Percentiles rank a stretch among this genome's conserved stretches.
Evolutionary conservation across 2,888 invertebrate species (phyloP).

Genomic region (Thera obeliscata): DNA sequence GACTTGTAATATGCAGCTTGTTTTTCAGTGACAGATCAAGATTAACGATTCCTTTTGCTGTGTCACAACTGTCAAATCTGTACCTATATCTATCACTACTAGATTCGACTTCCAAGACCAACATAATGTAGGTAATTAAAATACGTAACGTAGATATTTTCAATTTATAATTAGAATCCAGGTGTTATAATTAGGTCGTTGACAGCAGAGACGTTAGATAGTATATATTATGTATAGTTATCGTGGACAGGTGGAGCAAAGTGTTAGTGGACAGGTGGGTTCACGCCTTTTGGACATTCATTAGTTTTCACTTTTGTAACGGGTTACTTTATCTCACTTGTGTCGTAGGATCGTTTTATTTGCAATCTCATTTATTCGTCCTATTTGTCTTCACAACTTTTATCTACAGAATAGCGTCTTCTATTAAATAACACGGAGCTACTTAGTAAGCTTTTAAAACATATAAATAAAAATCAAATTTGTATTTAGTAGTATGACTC

Average conservation of each 20-base stretch:
- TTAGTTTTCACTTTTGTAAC: constrained; percentile 62
- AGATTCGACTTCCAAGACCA: not conserved
- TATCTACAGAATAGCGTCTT: not conserved
- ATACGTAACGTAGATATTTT: not conserved
- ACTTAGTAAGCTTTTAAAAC: not conserved
- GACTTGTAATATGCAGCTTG: too few species aligned
- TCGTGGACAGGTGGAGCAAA: constrained; percentile 43
- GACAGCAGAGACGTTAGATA: constrained; percentile 47
- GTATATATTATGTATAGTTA: constrained; percentile 13
- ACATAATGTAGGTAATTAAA: too few species aligned
- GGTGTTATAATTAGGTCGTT: constrained; percentile 59
- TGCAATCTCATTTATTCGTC: not conserved
- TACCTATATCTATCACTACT: not conserved
- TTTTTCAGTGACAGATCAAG: not conserved
- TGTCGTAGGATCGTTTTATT: constrained; percentile 3
- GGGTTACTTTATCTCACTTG: constrained; percentile 1
- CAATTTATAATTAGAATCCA: constrained; percentile 57
- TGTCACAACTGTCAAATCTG: not conserved
- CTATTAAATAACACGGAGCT: not conserved
- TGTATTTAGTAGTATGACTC: too few species aligned
- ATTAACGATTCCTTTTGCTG: not conserved
- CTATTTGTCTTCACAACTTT: not conserved
- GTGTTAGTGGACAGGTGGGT: constrained; percentile 51
- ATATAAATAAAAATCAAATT: not conserved
- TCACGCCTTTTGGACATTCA: constrained; percentile 54